phyloP scores from a whole-genome alignment of 2,888 invertebrate species.

The Eristalis tenax region DNA sequence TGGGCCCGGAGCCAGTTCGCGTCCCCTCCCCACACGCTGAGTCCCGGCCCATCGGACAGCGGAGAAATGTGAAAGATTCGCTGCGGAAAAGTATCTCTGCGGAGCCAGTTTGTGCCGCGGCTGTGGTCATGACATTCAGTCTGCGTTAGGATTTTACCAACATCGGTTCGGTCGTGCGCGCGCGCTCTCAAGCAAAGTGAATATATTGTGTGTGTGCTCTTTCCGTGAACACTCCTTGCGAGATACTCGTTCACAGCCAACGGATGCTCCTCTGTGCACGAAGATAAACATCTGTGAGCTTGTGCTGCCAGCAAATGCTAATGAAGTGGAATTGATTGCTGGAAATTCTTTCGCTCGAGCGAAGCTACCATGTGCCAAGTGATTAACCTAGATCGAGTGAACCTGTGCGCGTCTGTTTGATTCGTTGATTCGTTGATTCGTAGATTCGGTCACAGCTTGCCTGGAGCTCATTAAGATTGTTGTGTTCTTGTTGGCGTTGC shows the following conservation, averaged over 20 bases:
- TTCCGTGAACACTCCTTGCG: conserved; percentile 23
- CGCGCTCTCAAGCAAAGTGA: not conserved
- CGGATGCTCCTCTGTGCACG: not conserved
- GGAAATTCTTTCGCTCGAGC: conserved; percentile 33
- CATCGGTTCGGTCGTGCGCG: conserved; percentile 52
- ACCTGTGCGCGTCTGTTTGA: not conserved
- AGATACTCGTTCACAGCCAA: not conserved
- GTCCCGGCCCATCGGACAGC: not conserved
- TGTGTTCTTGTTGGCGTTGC: not conserved
- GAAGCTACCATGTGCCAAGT: conserved; percentile 51
- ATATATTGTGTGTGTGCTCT: not conserved
- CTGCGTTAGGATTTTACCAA: conserved; percentile 64
- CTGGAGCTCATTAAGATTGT: not conserved
- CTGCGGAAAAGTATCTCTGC: conserved; percentile 2
- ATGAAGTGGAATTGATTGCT: conserved; percentile 65
- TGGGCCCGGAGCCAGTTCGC: not conserved
- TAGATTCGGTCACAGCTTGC: not conserved
- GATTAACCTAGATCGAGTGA: conserved; percentile 64
- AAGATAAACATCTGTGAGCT: conserved; percentile 11
- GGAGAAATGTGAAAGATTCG: conserved; percentile 35
- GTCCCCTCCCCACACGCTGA: too few relatives aligned
- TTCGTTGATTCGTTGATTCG: conserved; percentile 3
- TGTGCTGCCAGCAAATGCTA: conserved; percentile 28
- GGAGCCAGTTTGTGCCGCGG: conserved; percentile 45
- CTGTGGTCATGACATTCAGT: conserved; percentile 72